Conservation (phyloP, 2,113 vertebrate species). For the Malurus alboscapulatus region DNA sequence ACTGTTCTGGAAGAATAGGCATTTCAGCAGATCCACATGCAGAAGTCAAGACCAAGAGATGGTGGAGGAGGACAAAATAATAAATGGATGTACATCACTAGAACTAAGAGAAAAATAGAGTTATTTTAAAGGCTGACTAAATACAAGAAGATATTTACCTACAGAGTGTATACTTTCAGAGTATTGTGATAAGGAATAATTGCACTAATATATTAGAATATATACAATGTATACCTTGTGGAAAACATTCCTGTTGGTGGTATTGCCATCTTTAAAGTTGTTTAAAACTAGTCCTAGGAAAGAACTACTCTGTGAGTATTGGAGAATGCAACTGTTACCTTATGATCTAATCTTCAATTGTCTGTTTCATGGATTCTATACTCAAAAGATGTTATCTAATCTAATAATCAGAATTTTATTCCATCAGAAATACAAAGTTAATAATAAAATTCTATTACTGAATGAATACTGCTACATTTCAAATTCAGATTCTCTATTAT, state of each 20-base stretch:
- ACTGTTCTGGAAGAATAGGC: background rate
- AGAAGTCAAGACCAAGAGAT: background rate
- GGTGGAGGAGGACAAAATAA: background rate
- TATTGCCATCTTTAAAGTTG: background rate
- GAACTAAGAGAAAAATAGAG: background rate
- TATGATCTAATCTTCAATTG: background rate
- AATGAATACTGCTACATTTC: background rate
- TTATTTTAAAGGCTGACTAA: background rate
- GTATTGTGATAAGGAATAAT: background rate
- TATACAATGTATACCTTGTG: too few relatives aligned
- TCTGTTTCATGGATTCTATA: background rate
- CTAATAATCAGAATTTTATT: background rate
- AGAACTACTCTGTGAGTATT: background rate
- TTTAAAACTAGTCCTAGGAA: background rate
- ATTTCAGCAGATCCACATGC: background rate
- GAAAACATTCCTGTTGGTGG: background rate
- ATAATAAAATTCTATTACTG: background rate
- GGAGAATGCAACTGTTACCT: background rate
- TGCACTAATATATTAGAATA: background rate
- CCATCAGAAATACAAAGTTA: background rate
- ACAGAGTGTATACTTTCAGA: background rate
- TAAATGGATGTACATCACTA: background rate
- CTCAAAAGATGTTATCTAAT: background rate
- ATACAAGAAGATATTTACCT: background rate
- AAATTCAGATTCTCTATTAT: slow-evolving; percentile 1